phyloP scores from a whole-genome alignment of 2,113 vertebrate species.

The Petrocephalus zakoni region DNA sequence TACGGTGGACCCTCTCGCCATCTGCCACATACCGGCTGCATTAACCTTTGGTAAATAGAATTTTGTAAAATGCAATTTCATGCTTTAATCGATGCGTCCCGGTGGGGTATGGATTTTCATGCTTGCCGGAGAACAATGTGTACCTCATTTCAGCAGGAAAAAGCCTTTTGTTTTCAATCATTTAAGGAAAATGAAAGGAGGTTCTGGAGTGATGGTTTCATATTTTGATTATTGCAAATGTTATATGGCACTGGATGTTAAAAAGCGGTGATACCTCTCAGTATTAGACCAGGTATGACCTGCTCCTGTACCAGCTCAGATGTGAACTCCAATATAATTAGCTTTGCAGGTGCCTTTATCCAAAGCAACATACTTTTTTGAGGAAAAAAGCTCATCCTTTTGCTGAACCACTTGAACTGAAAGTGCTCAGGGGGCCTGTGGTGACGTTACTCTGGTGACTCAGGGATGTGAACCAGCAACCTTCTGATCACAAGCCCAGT shows the following conservation, averaged over 20 bases:
- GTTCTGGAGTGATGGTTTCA: background rate
- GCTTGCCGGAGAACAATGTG: background rate
- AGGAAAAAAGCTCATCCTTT: background rate
- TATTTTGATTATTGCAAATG: background rate
- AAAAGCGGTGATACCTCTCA: background rate
- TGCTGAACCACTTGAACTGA: background rate
- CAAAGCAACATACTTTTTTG: background rate
- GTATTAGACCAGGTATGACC: background rate
- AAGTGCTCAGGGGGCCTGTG: background rate
- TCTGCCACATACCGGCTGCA: background rate
- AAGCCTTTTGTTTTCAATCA: background rate
- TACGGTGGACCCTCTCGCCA: background rate
- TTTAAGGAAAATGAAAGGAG: background rate
- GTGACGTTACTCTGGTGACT: background rate
- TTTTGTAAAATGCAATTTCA: conserved; percentile 17
- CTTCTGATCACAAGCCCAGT: background rate
- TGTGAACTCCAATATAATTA: background rate
- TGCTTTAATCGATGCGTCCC: conserved; percentile 13
- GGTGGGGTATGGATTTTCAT: conserved; percentile 4
- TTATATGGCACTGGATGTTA: background rate
- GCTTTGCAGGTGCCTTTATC: background rate
- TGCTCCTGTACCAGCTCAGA: background rate
- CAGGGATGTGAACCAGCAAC: background rate
- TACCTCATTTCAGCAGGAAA: background rate
- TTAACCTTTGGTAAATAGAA: conserved; percentile 21